Percentiles rank a stretch among this genome's conserved stretches.
phyloP scores from a whole-genome alignment of 2,888 invertebrate species.

The Andrena marginata region DNA sequence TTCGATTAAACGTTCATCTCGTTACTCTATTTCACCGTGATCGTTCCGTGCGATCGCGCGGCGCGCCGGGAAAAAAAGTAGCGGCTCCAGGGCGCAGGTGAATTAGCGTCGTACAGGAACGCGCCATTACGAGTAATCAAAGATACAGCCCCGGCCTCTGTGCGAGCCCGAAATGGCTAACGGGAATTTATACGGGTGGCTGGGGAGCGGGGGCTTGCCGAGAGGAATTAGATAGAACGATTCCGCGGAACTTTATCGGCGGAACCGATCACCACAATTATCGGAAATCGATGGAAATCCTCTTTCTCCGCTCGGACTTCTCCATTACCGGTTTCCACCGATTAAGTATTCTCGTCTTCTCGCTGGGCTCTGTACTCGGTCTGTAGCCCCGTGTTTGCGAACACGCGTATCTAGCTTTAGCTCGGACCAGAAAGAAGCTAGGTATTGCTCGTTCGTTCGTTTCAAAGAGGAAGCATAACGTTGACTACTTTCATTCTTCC shows the following conservation, averaged over 20 bases:
- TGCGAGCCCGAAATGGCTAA: constrained; percentile 24
- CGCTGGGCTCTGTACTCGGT: constrained; percentile 11
- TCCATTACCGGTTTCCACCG: constrained; percentile 33
- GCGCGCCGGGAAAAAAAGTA: background rate
- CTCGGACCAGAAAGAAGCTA: background rate
- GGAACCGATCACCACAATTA: constrained; percentile 67
- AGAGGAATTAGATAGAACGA: constrained; percentile 62
- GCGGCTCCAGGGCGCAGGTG: constrained; percentile 17
- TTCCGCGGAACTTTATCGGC: constrained; percentile 62
- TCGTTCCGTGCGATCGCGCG: background rate
- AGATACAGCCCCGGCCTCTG: constrained; percentile 34
- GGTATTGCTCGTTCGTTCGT: too few species aligned
- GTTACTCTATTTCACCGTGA: constrained; percentile 20
- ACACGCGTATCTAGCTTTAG: constrained; percentile 1
- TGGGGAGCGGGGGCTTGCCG: constrained; percentile 38
- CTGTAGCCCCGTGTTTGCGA: constrained; percentile 20
- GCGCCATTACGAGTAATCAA: constrained; percentile 54
- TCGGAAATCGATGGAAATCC: constrained; percentile 73
- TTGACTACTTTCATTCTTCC: too few species aligned
- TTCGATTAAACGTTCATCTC: constrained; percentile 19
- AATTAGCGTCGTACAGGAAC: constrained; percentile 30
- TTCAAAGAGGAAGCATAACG: too few species aligned
- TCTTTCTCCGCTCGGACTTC: constrained; percentile 49
- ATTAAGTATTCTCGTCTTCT: constrained; percentile 43
- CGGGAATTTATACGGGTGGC: constrained; percentile 24